Evolutionary conservation across 2,888 invertebrate genomes (phyloP).

Genomic region (Agapostemon virescens): DNA sequence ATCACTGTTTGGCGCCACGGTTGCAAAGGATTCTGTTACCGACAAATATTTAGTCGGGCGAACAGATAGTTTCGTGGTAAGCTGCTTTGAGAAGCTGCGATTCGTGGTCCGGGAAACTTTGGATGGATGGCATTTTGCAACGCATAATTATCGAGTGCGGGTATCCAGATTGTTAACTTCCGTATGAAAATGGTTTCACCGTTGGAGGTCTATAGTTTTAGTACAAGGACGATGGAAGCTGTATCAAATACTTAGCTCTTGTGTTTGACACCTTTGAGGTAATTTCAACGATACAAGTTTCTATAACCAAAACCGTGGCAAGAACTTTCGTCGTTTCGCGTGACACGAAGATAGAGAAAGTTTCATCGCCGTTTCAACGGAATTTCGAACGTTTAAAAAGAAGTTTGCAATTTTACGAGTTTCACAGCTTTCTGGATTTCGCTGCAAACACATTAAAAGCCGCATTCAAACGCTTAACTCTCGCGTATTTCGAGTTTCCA

Average conservation of each 20-base stretch:
- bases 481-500: neutral
- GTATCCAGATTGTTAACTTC: neutral
- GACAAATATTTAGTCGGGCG: neutral
- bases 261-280: neutral
- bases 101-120: neutral
- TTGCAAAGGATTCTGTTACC: neutral
- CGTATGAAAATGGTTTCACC: neutral
- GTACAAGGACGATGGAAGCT: neutral
- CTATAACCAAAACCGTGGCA: neutral
- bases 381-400: neutral
- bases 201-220: neutral
- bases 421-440: neutral
- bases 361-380: neutral
- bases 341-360: neutral
- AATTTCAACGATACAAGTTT: neutral
- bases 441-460: neutral
- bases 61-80: neutral
- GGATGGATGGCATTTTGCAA: neutral
- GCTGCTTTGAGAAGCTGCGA: neutral
- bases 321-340: neutral
- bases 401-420: neutral
- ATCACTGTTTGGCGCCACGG: neutral
- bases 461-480: neutral
- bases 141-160: neutral
- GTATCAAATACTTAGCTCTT: neutral